These are phyloP conservation scores for Plodia interpunctella DNA, from an alignment of 1,140 invertebrate species.

Conservation along the genomic window DNA sequence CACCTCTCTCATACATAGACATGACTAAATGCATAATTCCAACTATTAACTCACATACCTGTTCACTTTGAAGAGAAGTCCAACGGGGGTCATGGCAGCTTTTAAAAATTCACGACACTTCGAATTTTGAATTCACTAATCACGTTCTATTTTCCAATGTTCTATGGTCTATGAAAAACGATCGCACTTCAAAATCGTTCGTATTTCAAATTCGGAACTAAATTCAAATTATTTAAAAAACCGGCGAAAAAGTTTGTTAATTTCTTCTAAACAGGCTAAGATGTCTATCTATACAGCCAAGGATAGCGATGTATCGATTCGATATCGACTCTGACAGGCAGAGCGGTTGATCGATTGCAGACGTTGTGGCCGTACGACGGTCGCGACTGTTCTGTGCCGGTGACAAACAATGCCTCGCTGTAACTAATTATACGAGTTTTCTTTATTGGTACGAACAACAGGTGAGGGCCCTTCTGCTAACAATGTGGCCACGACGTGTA, in stretches of 20 bases:
- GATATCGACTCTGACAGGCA: conserved; percentile 24
- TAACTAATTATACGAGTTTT: conserved; percentile 58
- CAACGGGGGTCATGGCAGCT: conserved; percentile 68
- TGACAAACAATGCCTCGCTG: conserved; percentile 60
- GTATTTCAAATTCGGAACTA: background rate
- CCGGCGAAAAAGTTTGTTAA: no score
- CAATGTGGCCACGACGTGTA: conserved; percentile 7
- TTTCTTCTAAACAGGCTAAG: no score
- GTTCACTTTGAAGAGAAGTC: conserved; percentile 75
- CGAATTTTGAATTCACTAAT: conserved; percentile 12
- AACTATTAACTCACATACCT: conserved; percentile 50
- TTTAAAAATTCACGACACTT: conserved; percentile 32
- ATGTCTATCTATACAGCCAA: background rate
- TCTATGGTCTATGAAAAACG: background rate
- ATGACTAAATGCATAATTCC: conserved; percentile 8
- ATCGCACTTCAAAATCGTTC: conserved; percentile 9
- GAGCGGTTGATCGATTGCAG: conserved; percentile 30
- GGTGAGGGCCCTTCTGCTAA: conserved; percentile 44
- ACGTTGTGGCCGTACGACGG: conserved; percentile 49
- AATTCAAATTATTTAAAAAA: no score
- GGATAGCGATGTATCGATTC: conserved; percentile 8
- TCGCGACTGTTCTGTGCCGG: conserved; percentile 50
- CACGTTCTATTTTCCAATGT: conserved; percentile 11
- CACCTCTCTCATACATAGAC: conserved; percentile 20
- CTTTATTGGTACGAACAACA: conserved; percentile 45